Percentiles rank a stretch among this genome's conserved stretches.
phyloP scores from a whole-genome alignment of 2,113 vertebrate genomes.

The Protobothrops flavoviridis region DNA sequence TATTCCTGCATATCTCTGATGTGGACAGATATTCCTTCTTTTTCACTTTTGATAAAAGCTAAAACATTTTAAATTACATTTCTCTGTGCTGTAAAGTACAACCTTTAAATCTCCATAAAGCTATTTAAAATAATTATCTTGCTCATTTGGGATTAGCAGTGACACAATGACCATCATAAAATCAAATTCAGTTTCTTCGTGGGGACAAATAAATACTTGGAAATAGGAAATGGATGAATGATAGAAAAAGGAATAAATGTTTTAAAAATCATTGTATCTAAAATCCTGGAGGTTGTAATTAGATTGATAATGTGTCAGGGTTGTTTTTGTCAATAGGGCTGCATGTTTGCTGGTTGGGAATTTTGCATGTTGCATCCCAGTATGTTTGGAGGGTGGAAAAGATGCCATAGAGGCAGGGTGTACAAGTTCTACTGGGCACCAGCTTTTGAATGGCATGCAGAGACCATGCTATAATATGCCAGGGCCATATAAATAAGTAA shows the following conservation, averaged over 20 bases:
- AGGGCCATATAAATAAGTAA: too few relatives aligned
- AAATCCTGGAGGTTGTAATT: not conserved
- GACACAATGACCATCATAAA: not conserved
- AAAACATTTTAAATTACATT: not conserved
- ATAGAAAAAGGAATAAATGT: not conserved
- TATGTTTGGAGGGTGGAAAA: too few relatives aligned
- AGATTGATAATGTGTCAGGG: not conserved
- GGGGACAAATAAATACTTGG: not conserved
- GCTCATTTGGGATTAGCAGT: not conserved
- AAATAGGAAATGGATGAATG: not conserved
- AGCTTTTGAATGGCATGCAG: too few relatives aligned
- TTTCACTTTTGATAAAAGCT: not conserved
- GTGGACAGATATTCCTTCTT: not conserved
- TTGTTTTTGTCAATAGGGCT: not conserved
- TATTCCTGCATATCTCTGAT: not conserved
- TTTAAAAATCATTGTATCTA: not conserved
- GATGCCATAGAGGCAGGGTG: too few relatives aligned
- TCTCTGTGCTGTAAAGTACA: not conserved
- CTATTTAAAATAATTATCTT: not conserved
- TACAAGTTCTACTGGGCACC: too few relatives aligned
- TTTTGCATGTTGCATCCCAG: not conserved
- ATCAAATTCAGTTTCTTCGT: not conserved
- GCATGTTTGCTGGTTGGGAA: not conserved
- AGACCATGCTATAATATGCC: too few relatives aligned
- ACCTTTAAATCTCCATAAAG: not conserved